Evolutionary conservation across 2,797 vertebrate genomes (phyloP).

Genomic region (Pantherophis vulpinus): DNA sequence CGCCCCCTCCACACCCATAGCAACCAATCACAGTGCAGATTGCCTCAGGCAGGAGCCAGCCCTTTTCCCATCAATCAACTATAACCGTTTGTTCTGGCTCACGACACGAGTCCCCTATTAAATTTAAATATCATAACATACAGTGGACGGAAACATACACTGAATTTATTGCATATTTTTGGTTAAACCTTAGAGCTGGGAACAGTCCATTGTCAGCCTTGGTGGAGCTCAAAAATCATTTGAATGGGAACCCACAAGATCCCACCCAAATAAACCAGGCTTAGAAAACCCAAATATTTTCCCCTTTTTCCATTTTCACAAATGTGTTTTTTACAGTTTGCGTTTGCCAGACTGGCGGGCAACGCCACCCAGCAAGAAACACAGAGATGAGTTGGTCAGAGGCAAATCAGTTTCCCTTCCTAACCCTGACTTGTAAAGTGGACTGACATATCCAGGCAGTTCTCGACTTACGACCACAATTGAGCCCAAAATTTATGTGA

Average conservation of each 20-base stretch:
- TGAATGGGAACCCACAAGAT: not conserved
- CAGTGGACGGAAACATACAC: not conserved
- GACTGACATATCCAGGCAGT: not conserved
- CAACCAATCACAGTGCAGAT: not conserved
- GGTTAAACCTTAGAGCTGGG: not conserved
- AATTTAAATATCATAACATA: too few species aligned
- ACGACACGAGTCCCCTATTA: too few species aligned
- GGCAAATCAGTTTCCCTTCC: not conserved
- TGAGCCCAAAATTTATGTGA: not conserved
- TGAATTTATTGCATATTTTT: not conserved
- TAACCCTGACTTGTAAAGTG: not conserved
- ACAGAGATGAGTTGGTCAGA: not conserved
- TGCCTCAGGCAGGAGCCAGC: not conserved
- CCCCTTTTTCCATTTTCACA: not conserved
- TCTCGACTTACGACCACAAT: not conserved
- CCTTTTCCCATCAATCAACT: not conserved
- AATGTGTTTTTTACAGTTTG: not conserved
- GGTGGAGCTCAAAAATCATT: not conserved
- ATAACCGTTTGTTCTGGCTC: too few species aligned
- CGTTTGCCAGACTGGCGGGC: too few species aligned
- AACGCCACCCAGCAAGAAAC: not conserved
- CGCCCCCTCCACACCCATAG: not conserved
- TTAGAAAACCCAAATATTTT: not conserved
- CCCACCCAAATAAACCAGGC: too few species aligned
- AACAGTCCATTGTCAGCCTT: not conserved